These are phyloP conservation scores for Stenodema calcarata DNA, from an alignment of 2,888 invertebrate species.

Conservation along the genomic window DNA sequence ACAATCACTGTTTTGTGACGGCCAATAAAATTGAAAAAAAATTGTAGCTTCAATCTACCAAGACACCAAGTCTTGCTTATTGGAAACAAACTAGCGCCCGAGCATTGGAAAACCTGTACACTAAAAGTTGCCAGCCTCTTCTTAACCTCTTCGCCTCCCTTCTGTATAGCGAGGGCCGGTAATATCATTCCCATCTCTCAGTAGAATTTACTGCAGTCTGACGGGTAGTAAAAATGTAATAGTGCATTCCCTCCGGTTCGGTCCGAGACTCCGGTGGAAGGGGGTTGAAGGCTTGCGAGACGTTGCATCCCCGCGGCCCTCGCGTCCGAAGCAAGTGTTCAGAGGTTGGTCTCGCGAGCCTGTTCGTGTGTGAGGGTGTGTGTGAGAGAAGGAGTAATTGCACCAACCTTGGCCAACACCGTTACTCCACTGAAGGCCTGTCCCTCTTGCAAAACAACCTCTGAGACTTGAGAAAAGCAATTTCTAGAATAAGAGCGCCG, in stretches of 20 bases:
- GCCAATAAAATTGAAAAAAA: too few species aligned
- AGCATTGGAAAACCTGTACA: background rate
- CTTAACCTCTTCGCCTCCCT: background rate
- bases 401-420: constrained; percentile 45
- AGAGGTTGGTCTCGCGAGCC: background rate
- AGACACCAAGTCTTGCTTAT: background rate
- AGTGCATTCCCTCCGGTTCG: background rate
- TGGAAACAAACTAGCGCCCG: background rate
- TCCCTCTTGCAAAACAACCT: constrained; percentile 30
- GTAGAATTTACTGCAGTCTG: background rate
- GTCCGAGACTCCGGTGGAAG: background rate
- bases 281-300: background rate
- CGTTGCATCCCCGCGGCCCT: background rate
- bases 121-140: background rate
- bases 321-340: background rate
- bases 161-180: background rate
- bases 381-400: constrained; percentile 33
- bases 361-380: constrained; percentile 1
- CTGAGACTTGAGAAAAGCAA: background rate
- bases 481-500: constrained; percentile 19
- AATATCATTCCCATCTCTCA: background rate
- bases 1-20: too few species aligned
- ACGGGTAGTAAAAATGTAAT: background rate
- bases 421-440: constrained; percentile 40
- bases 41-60: background rate